A percentile compares a stretch with the other conserved stretches of the same genome.
Conservation (phyloP, 2,113 vertebrate species). For the Lamprologus lemairii region DNA sequence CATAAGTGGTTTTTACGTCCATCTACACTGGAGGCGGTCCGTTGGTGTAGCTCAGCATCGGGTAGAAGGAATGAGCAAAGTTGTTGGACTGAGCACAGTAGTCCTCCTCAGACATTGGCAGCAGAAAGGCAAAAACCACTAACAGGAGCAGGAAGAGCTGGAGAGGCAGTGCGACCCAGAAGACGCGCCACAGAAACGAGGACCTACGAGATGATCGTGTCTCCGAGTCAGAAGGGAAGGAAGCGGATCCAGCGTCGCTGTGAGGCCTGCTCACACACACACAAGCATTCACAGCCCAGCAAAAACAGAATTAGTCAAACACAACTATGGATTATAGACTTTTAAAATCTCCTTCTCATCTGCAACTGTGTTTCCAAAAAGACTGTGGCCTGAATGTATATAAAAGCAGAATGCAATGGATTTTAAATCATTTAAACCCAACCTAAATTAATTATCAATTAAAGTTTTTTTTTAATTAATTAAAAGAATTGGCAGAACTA, state of each 20-base stretch:
- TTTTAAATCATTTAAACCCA: neutral
- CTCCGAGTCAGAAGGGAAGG: constrained; percentile 86
- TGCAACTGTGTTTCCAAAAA: neutral
- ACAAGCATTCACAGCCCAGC: constrained; percentile 29
- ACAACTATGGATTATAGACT: neutral
- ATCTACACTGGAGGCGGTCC: constrained; percentile 88
- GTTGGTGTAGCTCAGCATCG: constrained; percentile 91
- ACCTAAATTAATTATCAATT: neutral
- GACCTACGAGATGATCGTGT: neutral
- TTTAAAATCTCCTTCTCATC: neutral
- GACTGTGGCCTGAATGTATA: neutral
- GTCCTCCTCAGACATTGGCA: constrained; percentile 84
- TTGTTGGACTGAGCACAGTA: constrained; percentile 89
- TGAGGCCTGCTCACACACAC: constrained; percentile 73
- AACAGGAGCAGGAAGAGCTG: constrained; percentile 86
- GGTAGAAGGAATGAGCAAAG: constrained; percentile 89
- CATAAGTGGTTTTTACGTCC: neutral
- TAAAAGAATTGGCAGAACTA: neutral
- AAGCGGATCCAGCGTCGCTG: constrained; percentile 91
- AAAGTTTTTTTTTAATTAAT: accelerated
- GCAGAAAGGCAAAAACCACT: constrained; percentile 81
- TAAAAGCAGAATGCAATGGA: neutral
- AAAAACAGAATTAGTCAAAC: neutral
- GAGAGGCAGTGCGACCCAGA: constrained; percentile 84
- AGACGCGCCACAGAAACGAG: constrained; percentile 78